A percentile compares a stretch with the other conserved stretches of the same genome.
Conservation (phyloP, 2,888 invertebrate species). For the Mesoligia furuncula region DNA sequence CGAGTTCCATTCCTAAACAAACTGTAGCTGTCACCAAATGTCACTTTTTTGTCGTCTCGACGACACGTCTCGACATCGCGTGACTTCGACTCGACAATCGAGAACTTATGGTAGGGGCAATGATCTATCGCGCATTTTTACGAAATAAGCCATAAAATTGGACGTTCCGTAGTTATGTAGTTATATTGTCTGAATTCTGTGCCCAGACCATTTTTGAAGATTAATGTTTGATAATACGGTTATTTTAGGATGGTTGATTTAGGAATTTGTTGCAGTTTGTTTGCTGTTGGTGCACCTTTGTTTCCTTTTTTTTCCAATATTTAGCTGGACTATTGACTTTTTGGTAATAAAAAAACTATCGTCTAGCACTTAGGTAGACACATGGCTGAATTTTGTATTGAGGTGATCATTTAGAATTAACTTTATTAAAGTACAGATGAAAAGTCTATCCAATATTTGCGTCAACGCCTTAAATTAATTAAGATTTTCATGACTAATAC, state of each 20-base stretch:
- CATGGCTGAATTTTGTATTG: not conserved
- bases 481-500: conserved; percentile 5
- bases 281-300: not conserved
- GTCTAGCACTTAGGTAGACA: not conserved
- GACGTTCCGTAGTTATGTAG: conserved; percentile 76
- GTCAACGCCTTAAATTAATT: conserved; percentile 21
- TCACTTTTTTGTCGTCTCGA: conserved; percentile 67
- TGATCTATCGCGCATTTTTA: conserved; percentile 85
- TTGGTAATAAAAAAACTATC: not conserved
- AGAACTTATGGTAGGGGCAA: conserved; percentile 77
- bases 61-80: conserved; percentile 68
- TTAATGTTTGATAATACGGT: conserved; percentile 55
- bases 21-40: conserved; percentile 62
- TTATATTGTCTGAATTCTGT: conserved; percentile 70
- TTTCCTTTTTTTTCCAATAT: not conserved
- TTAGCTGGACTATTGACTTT: not conserved
- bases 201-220: conserved; percentile 56
- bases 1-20: conserved; percentile 53
- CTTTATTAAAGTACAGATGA: not conserved
- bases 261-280: not conserved
- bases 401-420: no score
- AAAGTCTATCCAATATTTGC: conserved; percentile 25
- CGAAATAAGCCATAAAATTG: conserved; percentile 87
- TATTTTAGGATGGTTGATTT: conserved; percentile 29
- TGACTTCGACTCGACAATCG: conserved; percentile 67